phyloP scores from a whole-genome alignment of 2,888 invertebrate genomes.

The Drosophila nr. perissopoda region DNA sequence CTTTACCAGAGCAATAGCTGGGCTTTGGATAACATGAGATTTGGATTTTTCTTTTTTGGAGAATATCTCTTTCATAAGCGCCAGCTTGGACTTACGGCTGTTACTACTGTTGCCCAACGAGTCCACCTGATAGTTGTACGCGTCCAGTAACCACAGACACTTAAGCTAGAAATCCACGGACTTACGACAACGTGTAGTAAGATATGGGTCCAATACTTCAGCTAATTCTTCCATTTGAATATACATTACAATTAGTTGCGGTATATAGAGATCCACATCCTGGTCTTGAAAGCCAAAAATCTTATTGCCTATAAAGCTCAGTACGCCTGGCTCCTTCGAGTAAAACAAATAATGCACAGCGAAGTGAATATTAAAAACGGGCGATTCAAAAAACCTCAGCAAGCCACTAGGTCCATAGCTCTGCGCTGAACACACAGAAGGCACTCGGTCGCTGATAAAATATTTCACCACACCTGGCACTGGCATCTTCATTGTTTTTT shows the following conservation, averaged over 20 bases:
- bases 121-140: constrained; percentile 88
- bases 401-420: constrained; percentile 84
- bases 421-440: constrained; percentile 52
- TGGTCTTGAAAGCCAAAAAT: constrained; percentile 96
- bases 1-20: constrained; percentile 85
- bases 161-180: constrained; percentile 98
- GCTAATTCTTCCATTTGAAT: constrained; percentile 99
- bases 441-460: constrained; percentile 81
- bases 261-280: constrained; percentile 98
- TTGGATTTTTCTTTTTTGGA: constrained; percentile 82
- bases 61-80: constrained; percentile 85
- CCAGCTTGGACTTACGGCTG: constrained; percentile 83
- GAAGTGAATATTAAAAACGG: constrained; percentile 98
- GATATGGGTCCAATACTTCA: constrained; percentile 94
- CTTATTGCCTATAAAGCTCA: constrained; percentile 98
- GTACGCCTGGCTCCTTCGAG: constrained; percentile 98
- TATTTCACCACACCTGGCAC: constrained; percentile 85
- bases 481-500: constrained; percentile 84
- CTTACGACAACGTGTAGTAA: constrained; percentile 94
- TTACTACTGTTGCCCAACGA: constrained; percentile 71
- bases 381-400: constrained; percentile 95
- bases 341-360: constrained; percentile 99
- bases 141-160: constrained; percentile 98
- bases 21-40: constrained; percentile 17
- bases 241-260: constrained; percentile 99